Percentiles rank a stretch among this genome's conserved stretches.
These are phyloP conservation scores for Falco concolor DNA, from an alignment of 2,797 vertebrate genomes.

Conservation along the genomic window DNA sequence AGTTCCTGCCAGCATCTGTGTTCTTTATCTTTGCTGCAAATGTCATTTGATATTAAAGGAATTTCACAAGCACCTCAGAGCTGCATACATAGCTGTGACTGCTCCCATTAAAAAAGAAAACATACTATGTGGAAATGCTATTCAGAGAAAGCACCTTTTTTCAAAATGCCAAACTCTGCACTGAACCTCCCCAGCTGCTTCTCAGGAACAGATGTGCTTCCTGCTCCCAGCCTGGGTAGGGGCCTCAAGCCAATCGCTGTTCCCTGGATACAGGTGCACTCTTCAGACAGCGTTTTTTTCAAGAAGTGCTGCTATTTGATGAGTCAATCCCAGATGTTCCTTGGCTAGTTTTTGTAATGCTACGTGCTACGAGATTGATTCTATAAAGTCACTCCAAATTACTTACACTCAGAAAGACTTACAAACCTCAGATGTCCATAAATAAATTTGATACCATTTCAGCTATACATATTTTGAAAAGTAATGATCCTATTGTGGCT, in stretches of 20 bases:
- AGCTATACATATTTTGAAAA: not conserved
- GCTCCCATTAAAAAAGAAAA: not conserved
- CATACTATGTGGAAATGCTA: not conserved
- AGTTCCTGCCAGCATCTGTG: not conserved
- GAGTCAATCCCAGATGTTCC: not conserved
- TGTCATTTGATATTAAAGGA: not conserved
- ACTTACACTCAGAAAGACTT: not conserved
- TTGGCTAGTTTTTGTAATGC: not conserved
- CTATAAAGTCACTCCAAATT: not conserved
- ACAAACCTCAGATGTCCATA: not conserved
- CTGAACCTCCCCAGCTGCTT: not conserved
- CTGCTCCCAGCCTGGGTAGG: accelerated
- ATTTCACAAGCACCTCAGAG: not conserved
- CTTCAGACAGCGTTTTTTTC: not conserved
- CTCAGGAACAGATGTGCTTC: not conserved
- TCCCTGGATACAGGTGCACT: not conserved
- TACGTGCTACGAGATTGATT: not conserved
- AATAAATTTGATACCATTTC: not conserved
- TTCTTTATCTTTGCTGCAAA: not conserved
- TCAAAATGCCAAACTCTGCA: not conserved
- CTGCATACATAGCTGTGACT: too few species aligned
- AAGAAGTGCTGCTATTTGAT: not conserved
- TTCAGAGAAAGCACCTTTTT: not conserved
- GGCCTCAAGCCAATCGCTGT: not conserved
- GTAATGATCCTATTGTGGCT: not conserved